These are phyloP conservation scores for Bombus impatiens DNA, from an alignment of 1,140 invertebrate species.

Conservation along the genomic window DNA sequence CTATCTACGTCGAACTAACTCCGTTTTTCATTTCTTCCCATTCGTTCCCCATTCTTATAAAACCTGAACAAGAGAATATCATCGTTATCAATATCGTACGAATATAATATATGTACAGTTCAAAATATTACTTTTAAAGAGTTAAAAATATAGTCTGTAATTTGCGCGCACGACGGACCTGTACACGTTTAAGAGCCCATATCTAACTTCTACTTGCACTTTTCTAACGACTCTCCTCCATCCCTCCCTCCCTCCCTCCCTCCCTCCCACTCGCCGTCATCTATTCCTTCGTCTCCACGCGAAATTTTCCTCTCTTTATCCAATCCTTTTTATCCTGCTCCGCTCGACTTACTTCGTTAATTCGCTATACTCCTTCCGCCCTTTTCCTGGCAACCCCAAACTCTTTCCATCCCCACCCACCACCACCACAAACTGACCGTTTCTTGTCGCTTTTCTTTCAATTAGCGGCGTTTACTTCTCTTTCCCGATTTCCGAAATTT, in stretches of 20 bases:
- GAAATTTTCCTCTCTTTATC: background rate
- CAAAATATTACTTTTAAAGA: conserved; percentile 81
- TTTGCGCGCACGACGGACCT: conserved; percentile 80
- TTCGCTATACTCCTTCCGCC: background rate
- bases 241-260: background rate
- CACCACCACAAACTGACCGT: no score
- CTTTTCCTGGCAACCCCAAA: no score
- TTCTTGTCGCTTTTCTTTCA: no score
- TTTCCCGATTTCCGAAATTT: conserved; percentile 54
- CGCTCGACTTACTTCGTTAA: conserved; percentile 6
- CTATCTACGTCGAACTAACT: conserved; percentile 51
- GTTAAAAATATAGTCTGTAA: conserved; percentile 82
- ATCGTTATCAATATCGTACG: conserved; percentile 73
- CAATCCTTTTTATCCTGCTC: background rate
- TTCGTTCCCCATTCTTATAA: conserved; percentile 65
- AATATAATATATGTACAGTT: conserved; percentile 76
- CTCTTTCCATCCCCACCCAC: no score
- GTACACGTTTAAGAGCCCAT: conserved; percentile 70
- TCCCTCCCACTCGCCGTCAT: background rate
- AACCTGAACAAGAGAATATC: conserved; percentile 76
- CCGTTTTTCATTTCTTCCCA: conserved; percentile 1
- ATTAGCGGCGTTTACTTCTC: background rate
- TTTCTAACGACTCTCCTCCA: conserved; percentile 42
- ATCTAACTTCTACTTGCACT: conserved; percentile 64
- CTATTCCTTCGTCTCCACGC: background rate